Evolutionary conservation across 92 coral and sea anemone species (phyloP).

Genomic region (Paragorgia papillata): DNA sequence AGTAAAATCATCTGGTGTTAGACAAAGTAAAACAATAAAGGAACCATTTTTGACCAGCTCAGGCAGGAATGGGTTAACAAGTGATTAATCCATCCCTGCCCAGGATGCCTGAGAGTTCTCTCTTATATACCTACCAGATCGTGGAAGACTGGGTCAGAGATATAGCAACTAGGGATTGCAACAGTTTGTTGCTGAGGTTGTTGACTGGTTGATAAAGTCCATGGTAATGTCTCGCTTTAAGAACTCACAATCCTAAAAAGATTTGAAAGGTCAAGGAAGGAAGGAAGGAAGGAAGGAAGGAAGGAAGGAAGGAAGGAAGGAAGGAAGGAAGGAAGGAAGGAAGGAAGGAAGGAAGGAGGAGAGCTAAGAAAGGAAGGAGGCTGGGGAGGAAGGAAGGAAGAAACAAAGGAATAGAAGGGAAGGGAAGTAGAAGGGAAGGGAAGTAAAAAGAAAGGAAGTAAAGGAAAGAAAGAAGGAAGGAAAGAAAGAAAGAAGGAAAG

Average conservation of each 20-base stretch:
- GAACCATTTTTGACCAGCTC: too few species aligned
- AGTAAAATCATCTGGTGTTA: too few species aligned
- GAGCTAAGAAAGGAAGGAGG: too few species aligned
- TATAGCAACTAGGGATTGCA: constrained; percentile 65
- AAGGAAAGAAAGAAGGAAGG: too few species aligned
- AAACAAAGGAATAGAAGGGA: not conserved
- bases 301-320: too few species aligned
- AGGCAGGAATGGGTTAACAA: too few species aligned
- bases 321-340: not conserved
- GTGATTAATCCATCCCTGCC: too few species aligned
- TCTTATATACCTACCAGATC: constrained; percentile 80
- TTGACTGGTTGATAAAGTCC: constrained; percentile 97
- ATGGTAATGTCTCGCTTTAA: constrained; percentile 83
- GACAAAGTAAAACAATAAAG: too few species aligned
- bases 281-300: not conserved
- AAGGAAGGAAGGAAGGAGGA: not conserved
- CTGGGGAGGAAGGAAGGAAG: not conserved
- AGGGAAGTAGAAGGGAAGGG: not conserved
- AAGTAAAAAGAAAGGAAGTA: too few species aligned
- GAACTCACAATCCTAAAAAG: constrained; percentile 99
- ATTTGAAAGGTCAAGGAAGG: too few species aligned
- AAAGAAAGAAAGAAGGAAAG: too few species aligned
- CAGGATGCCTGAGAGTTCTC: too few species aligned
- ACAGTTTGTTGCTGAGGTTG: constrained; percentile 96
- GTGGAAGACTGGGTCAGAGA: constrained; percentile 81